Base-by-base conservation (phyloP, 2,797 vertebrate species). In the Microctenopoma steveboyesi region DNA sequence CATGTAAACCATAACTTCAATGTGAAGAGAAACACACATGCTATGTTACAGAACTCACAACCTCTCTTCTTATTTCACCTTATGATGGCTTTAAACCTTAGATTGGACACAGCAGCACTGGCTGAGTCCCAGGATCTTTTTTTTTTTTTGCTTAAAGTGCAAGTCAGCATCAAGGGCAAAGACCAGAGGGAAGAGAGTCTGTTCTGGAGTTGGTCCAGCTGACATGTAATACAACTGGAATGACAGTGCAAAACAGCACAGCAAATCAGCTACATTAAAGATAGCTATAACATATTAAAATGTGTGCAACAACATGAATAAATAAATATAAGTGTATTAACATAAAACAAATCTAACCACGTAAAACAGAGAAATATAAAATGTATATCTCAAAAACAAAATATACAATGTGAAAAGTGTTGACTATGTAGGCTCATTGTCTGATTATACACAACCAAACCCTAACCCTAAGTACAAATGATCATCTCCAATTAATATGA, bases 161-260 rank as follows among this genome's bases (percentile, higher is more conserved):
- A 82, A 83, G 72, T 84, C 81, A 86, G 57, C 13, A 4, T 79
- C 86, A 90, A 88, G 81, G 84, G 69, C 81, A 88, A 69, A 78
- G 46, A 78, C 50, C 59, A 57, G 48, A 50, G 63, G 57, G 79
- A 70, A 59, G 55, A 65, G 63, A 40, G 62, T 65, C 40, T 54
- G 52, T n/a, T 74, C 63, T 90, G 82, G 87, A 86, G 50, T 58
- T n/a, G 15, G 57, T 79, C 79, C 81, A 82, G 61, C 73, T 68
- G 76, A 55, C 58, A 69, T 59, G 68, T 82, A 78, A 64, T 56
- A 64, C 45, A 72, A 39, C 49, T 67, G 51, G 27, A 72, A 70
- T 77, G 74, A 56, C 50, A 49, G 40, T 56, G 56, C 42, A 53
- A 25, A 68, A 50, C 30, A 25, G 10, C 33, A 61, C 55, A 49